Conservation (phyloP, 2,113 vertebrate species). For the Pseudorasbora parva region DNA sequence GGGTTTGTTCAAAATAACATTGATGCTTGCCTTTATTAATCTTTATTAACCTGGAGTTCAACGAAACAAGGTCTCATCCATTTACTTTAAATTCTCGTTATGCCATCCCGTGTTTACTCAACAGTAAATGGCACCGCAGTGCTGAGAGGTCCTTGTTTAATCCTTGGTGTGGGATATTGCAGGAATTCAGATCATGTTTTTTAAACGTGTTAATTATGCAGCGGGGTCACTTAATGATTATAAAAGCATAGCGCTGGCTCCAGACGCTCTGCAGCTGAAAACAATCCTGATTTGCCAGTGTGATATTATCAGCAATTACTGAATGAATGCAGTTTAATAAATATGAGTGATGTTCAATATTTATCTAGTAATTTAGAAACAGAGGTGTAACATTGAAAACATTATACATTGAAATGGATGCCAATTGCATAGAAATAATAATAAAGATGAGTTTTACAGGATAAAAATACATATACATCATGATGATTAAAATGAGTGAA, state of each 20-base stretch:
- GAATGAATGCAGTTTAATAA: constrained; percentile 16
- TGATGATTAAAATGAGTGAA: constrained; percentile 17
- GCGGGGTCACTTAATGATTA: constrained; percentile 3
- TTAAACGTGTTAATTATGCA: constrained; percentile 10
- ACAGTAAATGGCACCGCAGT: background rate
- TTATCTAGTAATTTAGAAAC: constrained; percentile 19
- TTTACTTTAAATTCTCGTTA: background rate
- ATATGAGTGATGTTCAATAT: constrained; percentile 32
- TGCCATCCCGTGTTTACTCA: background rate
- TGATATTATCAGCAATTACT: constrained; percentile 38
- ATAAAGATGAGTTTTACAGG: background rate
- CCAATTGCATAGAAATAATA: constrained; percentile 55
- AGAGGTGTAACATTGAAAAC: background rate
- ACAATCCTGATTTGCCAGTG: background rate
- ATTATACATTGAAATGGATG: constrained; percentile 35
- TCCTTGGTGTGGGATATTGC: background rate
- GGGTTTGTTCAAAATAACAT: background rate
- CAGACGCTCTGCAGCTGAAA: constrained; percentile 1
- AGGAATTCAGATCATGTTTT: background rate
- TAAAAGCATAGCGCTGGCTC: constrained; percentile 8
- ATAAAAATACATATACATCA: constrained; percentile 2
- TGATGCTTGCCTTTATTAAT: background rate
- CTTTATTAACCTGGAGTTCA: constrained; percentile 1
- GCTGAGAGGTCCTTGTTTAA: background rate
- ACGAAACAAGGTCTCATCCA: background rate